phyloP scores from a whole-genome alignment of 1,140 invertebrate genomes.

The Globodera rostochiensis region DNA sequence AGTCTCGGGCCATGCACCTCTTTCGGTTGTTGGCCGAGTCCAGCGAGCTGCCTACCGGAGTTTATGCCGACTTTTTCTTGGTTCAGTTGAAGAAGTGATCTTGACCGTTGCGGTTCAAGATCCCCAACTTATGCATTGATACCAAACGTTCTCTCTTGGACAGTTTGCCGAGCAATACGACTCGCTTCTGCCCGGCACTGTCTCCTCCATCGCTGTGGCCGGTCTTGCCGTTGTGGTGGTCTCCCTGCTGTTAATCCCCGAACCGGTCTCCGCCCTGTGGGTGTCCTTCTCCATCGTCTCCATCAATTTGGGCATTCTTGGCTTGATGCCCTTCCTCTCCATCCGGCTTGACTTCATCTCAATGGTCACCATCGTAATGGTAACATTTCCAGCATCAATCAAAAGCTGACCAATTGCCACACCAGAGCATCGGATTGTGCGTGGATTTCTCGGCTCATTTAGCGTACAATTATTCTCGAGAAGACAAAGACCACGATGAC shows the following conservation, averaged over 20 bases:
- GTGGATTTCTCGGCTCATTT: conserved; percentile 96
- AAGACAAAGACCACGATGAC: not conserved
- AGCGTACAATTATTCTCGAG: conserved; percentile 84
- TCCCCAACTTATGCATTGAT: conserved; percentile 7
- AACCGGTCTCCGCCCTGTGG: conserved; percentile 86
- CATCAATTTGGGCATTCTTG: conserved; percentile 89
- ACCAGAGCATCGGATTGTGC: conserved; percentile 96
- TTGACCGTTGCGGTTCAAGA: conserved; percentile 18
- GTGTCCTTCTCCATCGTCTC: conserved; percentile 91
- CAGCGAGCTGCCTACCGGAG: conserved; percentile 82
- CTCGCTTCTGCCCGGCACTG: conserved; percentile 70
- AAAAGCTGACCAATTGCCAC: conserved; percentile 73
- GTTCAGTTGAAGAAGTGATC: conserved; percentile 20
- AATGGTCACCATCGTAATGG: conserved; percentile 85
- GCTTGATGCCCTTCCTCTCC: conserved; percentile 93
- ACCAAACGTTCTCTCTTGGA: not conserved
- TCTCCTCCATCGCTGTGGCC: conserved; percentile 88
- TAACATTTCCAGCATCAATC: not conserved
- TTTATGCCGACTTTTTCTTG: conserved; percentile 92
- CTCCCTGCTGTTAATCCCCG: conserved; percentile 91
- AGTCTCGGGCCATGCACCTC: conserved; percentile 60
- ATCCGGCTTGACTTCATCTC: conserved; percentile 93
- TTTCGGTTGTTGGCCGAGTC: conserved; percentile 74
- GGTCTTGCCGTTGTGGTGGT: conserved; percentile 91
- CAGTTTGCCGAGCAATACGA: conserved; percentile 65